Base-by-base conservation (phyloP, 2,888 invertebrate genomes). In the Nipponacmea schrenckii region DNA sequence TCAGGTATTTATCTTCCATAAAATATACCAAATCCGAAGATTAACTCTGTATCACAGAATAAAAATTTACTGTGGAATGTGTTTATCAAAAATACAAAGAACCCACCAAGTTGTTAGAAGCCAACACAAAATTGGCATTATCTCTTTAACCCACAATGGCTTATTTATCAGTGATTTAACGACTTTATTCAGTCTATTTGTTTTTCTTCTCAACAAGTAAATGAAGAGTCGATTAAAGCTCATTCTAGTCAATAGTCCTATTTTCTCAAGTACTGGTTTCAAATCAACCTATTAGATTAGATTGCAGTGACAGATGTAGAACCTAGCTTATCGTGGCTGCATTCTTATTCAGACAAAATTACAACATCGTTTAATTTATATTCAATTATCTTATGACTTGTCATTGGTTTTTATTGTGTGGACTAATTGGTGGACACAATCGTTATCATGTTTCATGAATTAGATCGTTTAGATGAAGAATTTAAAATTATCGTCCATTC, bases 401-500 rank as follows among this genome's bases (percentile, higher is more conserved):
- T 62, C 68, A 63, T 63, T 63, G 63, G 44, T 17, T 17, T 10
- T 46, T n/a, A 69, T 69, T 69, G 68, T 69, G 31, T 44, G 44
- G 24, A 62, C 20, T 69, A 69, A 69, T 69, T 69, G 68, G 68
- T 26, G 10, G 17, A 62, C 63, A 63, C 68, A 63, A 62, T 27
- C 46, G 45, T 63, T 63, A 44, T 62, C 46, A 46, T 24, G 15
- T 26, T 27, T 7, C 46, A 45, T 44, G 68, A 69, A 69, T 69
- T 46, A 62, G 39, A 63, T 63, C 46, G 63, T 45, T 69, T 63
- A 69, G 68, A 44, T 69, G 39, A 14, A 62, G 17, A 26, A 24
- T 44, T 46, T n/a, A 69, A 7, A 69, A 69, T 69, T 69, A 69
- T 45, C 68, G 63, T 44, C 20, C 63, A 69, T 69, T 69, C 45